Conservation (phyloP, 2,797 vertebrate genomes). For the Myotis daubentonii region DNA sequence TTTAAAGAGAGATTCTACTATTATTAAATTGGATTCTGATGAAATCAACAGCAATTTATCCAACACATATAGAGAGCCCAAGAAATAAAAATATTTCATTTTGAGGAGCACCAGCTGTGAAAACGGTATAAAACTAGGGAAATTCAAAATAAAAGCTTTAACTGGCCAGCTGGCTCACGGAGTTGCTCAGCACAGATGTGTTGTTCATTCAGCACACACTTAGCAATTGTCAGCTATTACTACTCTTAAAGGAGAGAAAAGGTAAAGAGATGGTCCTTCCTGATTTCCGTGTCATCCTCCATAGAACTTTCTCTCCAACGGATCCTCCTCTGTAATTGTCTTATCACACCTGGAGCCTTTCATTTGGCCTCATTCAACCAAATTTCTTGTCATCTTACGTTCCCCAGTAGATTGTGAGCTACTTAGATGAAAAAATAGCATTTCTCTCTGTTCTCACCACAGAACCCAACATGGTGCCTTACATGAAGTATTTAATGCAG, state of each 20-base stretch:
- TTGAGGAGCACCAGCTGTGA: neutral
- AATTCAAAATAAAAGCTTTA: neutral
- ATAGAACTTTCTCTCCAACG: neutral
- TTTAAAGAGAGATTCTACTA: neutral
- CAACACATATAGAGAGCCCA: neutral
- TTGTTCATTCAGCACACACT: neutral
- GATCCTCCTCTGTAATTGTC: neutral
- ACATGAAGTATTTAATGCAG: neutral
- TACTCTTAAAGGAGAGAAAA: neutral
- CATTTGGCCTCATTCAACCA: neutral
- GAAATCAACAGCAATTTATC: neutral
- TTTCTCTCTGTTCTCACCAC: neutral
- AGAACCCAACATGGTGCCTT: neutral
- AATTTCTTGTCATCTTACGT: neutral
- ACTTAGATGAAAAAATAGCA: neutral
- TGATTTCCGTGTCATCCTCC: neutral
- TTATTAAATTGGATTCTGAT: neutral
- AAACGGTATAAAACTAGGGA: neutral
- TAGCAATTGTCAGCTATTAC: neutral
- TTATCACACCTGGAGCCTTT: neutral
- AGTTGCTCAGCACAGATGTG: neutral
- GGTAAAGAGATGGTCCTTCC: neutral
- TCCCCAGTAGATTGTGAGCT: neutral
- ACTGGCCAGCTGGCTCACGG: neutral
- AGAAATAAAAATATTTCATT: neutral